Evolutionary conservation across 2,888 invertebrate genomes (phyloP).

Genomic region (Noctua fimbriata): DNA sequence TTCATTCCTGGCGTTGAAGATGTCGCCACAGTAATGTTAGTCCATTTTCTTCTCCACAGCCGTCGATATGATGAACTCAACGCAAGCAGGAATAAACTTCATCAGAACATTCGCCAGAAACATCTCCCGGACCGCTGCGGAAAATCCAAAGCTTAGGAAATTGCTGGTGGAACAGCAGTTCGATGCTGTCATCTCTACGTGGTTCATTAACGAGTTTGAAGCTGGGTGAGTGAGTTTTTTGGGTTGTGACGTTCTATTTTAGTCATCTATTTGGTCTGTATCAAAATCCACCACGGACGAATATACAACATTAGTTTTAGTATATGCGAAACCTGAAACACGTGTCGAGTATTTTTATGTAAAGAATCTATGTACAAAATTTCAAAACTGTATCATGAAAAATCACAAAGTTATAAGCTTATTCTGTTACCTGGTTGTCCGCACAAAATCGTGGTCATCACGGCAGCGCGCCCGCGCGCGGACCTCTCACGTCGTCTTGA

Average conservation of each 20-base stretch:
- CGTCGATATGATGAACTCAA: conserved; percentile 24
- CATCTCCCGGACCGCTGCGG: conserved; percentile 64
- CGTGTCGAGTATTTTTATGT: no score
- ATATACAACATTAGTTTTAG: no score
- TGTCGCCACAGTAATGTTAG: background rate
- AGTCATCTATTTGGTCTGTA: background rate
- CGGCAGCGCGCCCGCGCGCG: no score
- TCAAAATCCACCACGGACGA: background rate
- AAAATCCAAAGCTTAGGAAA: conserved; percentile 60
- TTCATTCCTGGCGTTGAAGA: background rate
- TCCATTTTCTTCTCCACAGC: conserved; percentile 1
- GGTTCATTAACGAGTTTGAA: conserved; percentile 79
- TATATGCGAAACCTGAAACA: no score
- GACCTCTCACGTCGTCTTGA: no score
- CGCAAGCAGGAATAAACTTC: conserved; percentile 36
- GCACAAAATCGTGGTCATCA: no score
- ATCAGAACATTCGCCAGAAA: conserved; percentile 71
- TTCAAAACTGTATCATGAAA: no score
- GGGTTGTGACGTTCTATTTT: background rate
- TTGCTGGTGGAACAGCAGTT: conserved; percentile 69
- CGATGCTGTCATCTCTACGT: conserved; percentile 81
- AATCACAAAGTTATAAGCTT: no score
- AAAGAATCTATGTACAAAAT: no score
- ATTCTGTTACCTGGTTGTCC: no score
- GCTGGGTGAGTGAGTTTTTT: conserved; percentile 66